Conservation (phyloP, 1,140 invertebrate species). For the Nixonia krombeini region DNA sequence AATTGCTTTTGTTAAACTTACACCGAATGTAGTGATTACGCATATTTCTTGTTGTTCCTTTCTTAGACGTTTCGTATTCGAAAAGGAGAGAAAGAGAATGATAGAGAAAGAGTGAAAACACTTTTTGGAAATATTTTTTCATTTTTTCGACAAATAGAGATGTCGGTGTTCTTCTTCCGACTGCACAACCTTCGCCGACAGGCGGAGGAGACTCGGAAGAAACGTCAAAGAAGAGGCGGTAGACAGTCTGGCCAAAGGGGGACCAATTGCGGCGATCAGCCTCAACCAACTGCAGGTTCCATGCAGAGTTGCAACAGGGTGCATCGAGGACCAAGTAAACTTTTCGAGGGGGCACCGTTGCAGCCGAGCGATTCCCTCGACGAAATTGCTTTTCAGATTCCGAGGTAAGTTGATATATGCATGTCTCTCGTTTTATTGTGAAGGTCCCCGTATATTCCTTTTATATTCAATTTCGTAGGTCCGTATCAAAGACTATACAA, state of each 20-base stretch:
- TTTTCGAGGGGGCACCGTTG: conserved; percentile 86
- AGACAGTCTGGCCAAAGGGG: conserved; percentile 60
- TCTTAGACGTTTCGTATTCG: no score
- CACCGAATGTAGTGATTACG: no score
- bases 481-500: neutral
- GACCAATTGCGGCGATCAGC: conserved; percentile 66
- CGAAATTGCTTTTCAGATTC: conserved; percentile 92
- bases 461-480: neutral
- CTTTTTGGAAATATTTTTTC: conserved; percentile 19
- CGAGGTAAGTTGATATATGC: conserved; percentile 77
- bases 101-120: no score
- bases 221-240: conserved; percentile 72
- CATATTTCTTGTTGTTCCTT: no score
- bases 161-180: conserved; percentile 96
- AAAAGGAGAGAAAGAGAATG: no score
- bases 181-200: conserved; percentile 89
- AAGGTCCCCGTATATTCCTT: neutral
- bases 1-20: no score
- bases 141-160: conserved; percentile 69
- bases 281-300: conserved; percentile 68
- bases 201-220: conserved; percentile 79
- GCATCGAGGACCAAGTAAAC: conserved; percentile 77
- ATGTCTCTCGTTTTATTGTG: conserved; percentile 3
- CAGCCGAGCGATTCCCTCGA: conserved; percentile 90
- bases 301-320: conserved; percentile 65